Evolutionary conservation across 2,888 invertebrate genomes (phyloP).

Genomic region (Coleophora deauratella): DNA sequence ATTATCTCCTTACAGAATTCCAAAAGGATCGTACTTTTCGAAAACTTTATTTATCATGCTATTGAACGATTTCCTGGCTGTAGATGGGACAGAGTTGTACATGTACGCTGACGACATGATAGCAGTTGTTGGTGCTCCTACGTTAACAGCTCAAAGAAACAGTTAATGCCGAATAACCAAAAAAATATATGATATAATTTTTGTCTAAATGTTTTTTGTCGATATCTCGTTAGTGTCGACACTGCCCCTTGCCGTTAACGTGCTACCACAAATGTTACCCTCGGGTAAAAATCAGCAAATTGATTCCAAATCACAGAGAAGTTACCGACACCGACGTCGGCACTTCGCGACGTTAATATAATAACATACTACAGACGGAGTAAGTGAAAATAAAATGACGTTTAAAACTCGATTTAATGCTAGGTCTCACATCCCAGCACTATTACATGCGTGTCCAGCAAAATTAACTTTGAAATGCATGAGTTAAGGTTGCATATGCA

Average conservation of each 20-base stretch:
- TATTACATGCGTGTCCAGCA: slow-evolving; percentile 9
- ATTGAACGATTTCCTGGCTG: too few relatives aligned
- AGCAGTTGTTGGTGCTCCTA: too few relatives aligned
- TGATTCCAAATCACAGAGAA: slow-evolving; percentile 31
- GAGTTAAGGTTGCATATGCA: slow-evolving; percentile 2
- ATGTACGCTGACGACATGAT: too few relatives aligned
- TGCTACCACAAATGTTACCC: slow-evolving; percentile 5
- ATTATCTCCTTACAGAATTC: too few relatives aligned
- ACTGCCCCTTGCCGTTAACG: neutral
- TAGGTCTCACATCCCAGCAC: slow-evolving; percentile 18
- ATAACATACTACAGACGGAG: slow-evolving; percentile 35
- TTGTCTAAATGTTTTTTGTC: neutral
- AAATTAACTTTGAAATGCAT: slow-evolving; percentile 5
- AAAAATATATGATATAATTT: neutral
- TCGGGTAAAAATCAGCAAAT: slow-evolving; percentile 28
- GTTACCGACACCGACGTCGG: slow-evolving; percentile 16
- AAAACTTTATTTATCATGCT: too few relatives aligned
- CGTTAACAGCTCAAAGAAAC: too few relatives aligned
- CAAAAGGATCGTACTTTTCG: too few relatives aligned
- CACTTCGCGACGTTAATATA: slow-evolving; percentile 29
- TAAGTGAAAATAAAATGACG: slow-evolving; percentile 43
- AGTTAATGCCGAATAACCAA: too few relatives aligned
- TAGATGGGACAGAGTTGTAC: too few relatives aligned
- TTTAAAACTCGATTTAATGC: slow-evolving; percentile 27
- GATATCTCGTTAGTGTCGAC: neutral